Evolutionary conservation across 2,113 vertebrate species (phyloP).

Genomic region (Gavialis gangeticus): DNA sequence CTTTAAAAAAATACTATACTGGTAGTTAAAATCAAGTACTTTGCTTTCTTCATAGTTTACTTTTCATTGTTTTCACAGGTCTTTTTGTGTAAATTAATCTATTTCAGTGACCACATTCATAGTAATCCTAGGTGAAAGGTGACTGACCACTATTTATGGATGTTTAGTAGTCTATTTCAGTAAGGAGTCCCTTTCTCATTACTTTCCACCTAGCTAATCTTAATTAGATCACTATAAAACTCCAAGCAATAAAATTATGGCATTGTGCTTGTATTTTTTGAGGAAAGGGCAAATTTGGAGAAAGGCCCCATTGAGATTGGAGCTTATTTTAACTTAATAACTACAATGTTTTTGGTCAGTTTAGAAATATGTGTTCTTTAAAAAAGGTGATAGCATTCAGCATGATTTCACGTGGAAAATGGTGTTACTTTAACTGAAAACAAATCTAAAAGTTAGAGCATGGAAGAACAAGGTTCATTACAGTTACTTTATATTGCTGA

Average conservation of each 20-base stretch:
- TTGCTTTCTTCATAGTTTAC: neutral
- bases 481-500: neutral
- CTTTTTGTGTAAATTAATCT: neutral
- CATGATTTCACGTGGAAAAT: neutral
- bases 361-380: neutral
- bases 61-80: neutral
- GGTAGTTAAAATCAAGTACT: neutral
- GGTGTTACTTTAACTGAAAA: neutral
- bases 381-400: neutral
- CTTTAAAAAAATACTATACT: neutral
- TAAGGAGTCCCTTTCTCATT: slow-evolving; percentile 18
- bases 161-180: neutral
- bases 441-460: neutral
- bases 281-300: neutral
- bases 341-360: neutral
- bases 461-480: neutral
- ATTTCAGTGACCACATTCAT: neutral
- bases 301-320: neutral
- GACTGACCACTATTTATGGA: slow-evolving; percentile 5
- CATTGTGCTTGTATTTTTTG: neutral
- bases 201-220: neutral
- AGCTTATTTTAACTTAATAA: neutral
- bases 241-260: neutral
- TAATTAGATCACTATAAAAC: neutral
- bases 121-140: slow-evolving; percentile 21